Conservation (phyloP, 2,888 invertebrate species). For the Lampropteryx suffumata region DNA sequence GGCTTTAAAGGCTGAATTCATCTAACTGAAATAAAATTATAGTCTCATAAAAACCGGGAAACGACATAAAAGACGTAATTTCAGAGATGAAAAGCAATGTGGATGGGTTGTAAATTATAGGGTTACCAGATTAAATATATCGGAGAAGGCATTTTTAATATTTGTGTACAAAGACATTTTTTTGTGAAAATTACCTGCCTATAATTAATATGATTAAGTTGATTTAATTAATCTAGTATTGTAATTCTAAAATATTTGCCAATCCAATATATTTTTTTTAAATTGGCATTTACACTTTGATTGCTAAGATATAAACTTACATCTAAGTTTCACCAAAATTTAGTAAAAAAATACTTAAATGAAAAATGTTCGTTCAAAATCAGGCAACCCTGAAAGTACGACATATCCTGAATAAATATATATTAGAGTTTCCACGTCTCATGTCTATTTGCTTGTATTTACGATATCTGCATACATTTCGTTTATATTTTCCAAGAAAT, state of each 20-base stretch:
- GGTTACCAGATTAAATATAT: slow-evolving; percentile 4
- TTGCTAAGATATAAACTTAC: too few relatives aligned
- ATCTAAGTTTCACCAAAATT: too few relatives aligned
- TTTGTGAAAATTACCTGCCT: too few relatives aligned
- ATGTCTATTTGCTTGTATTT: slow-evolving; percentile 51
- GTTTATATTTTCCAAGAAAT: slow-evolving; percentile 30
- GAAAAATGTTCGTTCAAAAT: too few relatives aligned
- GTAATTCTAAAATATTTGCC: too few relatives aligned
- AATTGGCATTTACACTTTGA: too few relatives aligned
- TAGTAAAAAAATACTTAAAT: too few relatives aligned
- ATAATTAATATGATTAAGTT: too few relatives aligned
- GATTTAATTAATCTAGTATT: too few relatives aligned
- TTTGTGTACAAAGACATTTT: too few relatives aligned
- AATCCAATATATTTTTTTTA: too few relatives aligned
- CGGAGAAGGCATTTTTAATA: too few relatives aligned
- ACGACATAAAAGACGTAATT: slow-evolving; percentile 40
- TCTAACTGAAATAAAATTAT: slow-evolving; percentile 27
- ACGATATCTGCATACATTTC: slow-evolving; percentile 43
- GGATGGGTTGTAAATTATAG: slow-evolving; percentile 50
- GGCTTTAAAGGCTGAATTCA: neutral
- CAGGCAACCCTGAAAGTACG: slow-evolving; percentile 35
- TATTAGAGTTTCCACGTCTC: slow-evolving; percentile 39
- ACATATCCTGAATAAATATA: slow-evolving; percentile 48
- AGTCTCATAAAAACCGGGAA: slow-evolving; percentile 22
- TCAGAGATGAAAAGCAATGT: slow-evolving; percentile 45